Percentiles rank a stretch among this genome's conserved stretches.
These are phyloP conservation scores for Pseudonaja textilis DNA, from an alignment of 2,113 vertebrate genomes.

Conservation along the genomic window DNA sequence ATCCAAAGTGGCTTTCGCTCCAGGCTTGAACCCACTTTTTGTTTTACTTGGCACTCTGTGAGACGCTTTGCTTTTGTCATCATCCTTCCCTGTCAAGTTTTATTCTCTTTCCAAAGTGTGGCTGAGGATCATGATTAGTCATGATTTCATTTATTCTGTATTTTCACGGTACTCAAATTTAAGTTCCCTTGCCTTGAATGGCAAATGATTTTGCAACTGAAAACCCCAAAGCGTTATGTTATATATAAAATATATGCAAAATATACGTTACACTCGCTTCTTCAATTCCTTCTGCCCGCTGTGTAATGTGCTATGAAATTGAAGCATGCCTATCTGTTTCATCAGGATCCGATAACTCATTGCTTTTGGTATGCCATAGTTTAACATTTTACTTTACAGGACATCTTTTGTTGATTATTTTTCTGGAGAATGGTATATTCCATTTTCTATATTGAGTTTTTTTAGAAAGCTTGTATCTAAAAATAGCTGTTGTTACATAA, in stretches of 20 bases:
- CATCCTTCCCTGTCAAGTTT: slow-evolving; percentile 20
- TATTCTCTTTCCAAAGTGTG: slow-evolving; percentile 11
- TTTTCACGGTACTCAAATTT: not conserved
- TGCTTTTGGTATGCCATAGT: not conserved
- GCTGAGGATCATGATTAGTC: not conserved
- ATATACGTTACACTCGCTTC: not conserved
- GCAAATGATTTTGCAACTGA: not conserved
- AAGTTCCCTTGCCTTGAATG: not conserved
- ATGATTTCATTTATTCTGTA: not conserved
- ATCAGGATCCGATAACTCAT: not conserved
- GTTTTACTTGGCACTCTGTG: slow-evolving; percentile 10
- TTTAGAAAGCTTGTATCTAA: not conserved
- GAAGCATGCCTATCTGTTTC: not conserved
- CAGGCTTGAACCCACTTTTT: not conserved
- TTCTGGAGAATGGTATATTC: not conserved
- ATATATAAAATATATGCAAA: not conserved
- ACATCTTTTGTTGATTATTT: slow-evolving; percentile 13
- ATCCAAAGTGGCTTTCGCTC: slow-evolving; percentile 2
- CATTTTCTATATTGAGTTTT: not conserved
- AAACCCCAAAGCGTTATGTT: not conserved
- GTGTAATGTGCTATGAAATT: not conserved
- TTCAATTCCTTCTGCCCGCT: not conserved
- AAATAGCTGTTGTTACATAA: slow-evolving; percentile 2
- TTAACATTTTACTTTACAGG: not conserved
- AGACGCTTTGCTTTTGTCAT: slow-evolving; percentile 14